Evolutionary conservation across 2,113 vertebrate species (phyloP).

Genomic region (Platichthys stellatus): DNA sequence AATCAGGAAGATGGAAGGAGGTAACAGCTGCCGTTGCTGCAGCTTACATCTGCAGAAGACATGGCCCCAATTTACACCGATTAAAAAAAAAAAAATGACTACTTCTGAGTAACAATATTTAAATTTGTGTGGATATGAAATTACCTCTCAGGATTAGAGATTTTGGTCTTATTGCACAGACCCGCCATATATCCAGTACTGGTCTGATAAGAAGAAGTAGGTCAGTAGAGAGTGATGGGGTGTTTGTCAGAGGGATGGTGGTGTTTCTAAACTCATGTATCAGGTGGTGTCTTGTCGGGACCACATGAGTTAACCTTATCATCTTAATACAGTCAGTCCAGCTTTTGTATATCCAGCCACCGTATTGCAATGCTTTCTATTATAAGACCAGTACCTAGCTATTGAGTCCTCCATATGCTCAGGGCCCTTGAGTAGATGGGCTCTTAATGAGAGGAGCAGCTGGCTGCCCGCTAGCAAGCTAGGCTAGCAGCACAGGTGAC

Average conservation of each 20-base stretch:
- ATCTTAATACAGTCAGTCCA: conserved; percentile 10
- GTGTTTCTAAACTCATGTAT: background rate
- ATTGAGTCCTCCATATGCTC: conserved; percentile 74
- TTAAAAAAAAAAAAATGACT: background rate
- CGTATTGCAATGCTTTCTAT: conserved; percentile 54
- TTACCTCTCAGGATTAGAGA: background rate
- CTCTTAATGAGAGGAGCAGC: conserved; percentile 80
- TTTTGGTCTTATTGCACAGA: background rate
- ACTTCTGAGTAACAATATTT: background rate
- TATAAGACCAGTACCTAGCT: conserved; percentile 59
- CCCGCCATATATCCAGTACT: background rate
- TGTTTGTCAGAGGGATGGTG: background rate
- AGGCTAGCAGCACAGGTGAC: conserved; percentile 77
- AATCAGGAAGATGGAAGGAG: background rate
- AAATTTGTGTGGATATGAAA: background rate
- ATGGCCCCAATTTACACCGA: background rate
- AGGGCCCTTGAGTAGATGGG: conserved; percentile 61
- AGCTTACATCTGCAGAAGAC: background rate
- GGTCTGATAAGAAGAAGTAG: background rate
- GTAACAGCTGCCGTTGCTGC: background rate
- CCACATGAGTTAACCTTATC: conserved; percentile 13
- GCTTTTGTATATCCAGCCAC: conserved; percentile 31
- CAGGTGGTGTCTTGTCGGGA: background rate
- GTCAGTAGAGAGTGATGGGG: background rate
- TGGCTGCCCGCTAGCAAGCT: conserved; percentile 79